Conservation (phyloP, 2,797 vertebrate species). For the Dermochelys coriacea region DNA sequence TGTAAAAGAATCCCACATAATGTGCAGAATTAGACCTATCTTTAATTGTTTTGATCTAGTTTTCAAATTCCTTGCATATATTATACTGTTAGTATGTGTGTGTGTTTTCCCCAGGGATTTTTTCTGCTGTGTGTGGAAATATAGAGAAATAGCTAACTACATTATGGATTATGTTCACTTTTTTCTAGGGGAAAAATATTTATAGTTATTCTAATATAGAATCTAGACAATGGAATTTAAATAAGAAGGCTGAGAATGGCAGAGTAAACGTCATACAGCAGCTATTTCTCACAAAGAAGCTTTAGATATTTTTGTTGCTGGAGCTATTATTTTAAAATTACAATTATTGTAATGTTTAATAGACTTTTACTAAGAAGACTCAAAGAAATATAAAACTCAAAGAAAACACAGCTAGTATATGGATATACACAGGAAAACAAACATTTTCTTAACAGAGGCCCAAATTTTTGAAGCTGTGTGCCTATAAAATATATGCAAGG, state of each 20-base stretch:
- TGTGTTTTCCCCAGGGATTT: neutral
- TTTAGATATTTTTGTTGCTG: neutral
- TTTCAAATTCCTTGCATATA: neutral
- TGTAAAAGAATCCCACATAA: neutral
- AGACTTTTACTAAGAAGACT: neutral
- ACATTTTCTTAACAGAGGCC: neutral
- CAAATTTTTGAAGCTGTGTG: neutral
- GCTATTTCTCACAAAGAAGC: neutral
- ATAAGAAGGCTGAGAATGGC: neutral
- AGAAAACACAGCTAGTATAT: neutral
- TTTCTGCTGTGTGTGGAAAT: neutral
- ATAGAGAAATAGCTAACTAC: neutral
- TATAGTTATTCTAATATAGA: constrained; percentile 2
- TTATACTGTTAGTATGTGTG: neutral
- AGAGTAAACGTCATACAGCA: neutral
- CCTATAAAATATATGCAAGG: neutral
- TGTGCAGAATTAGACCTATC: neutral
- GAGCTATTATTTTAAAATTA: neutral
- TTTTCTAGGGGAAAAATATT: neutral
- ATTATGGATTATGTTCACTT: neutral
- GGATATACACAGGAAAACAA: neutral
- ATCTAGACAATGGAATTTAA: neutral
- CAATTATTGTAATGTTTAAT: neutral
- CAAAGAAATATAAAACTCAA: neutral
- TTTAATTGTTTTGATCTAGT: neutral